These are phyloP conservation scores for Scaeva pyrastri DNA, from an alignment of 2,888 invertebrate species.

Conservation along the genomic window DNA sequence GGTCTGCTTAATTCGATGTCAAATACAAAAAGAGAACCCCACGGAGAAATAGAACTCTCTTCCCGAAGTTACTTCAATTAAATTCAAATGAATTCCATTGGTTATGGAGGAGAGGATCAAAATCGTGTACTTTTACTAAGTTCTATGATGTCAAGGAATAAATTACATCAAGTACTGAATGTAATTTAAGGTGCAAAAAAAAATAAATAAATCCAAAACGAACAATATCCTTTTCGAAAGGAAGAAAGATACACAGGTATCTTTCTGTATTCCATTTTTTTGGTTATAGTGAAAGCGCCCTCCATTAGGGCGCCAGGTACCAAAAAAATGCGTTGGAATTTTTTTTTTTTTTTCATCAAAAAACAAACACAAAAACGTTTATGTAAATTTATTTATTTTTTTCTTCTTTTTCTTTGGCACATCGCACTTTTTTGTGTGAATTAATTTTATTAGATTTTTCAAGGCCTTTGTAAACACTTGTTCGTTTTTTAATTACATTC, in stretches of 20 bases:
- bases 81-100: constrained; percentile 23
- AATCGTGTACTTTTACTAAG: not conserved
- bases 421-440: constrained; percentile 9
- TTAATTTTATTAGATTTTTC: constrained; percentile 14
- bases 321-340: constrained; percentile 21
- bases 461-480: constrained; percentile 18
- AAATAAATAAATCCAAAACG: constrained; percentile 20
- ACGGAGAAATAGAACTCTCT: not conserved
- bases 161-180: constrained; percentile 33
- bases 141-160: constrained; percentile 24
- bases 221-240: constrained; percentile 2
- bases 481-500: constrained; percentile 12
- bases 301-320: not conserved
- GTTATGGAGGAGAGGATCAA: not conserved
- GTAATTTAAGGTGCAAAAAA: constrained; percentile 25
- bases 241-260: too few species aligned
- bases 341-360: not conserved
- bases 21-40: not conserved
- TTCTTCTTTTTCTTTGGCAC: not conserved
- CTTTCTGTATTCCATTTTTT: too few species aligned
- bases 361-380: not conserved
- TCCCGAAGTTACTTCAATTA: not conserved
- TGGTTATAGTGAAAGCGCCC: not conserved
- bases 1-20: not conserved
- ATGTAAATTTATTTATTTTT: too few species aligned